These are phyloP conservation scores for Nymphalis io DNA, from an alignment of 1,140 invertebrate genomes.

Conservation along the genomic window DNA sequence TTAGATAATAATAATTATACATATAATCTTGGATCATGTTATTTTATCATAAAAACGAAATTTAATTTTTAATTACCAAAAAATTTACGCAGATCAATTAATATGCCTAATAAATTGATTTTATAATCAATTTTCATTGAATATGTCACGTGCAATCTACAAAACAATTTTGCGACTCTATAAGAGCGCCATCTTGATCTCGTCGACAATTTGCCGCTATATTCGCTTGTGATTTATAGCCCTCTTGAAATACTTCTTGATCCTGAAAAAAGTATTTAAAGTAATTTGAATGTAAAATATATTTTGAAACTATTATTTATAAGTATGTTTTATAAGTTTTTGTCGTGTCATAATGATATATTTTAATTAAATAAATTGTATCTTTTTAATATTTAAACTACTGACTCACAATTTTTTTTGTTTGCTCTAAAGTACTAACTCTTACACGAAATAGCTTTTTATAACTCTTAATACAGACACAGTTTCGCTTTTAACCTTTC, in stretches of 20 bases:
- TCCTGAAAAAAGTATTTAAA: slow-evolving; percentile 5
- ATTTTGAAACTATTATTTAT: background rate
- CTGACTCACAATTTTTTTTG: too few relatives aligned
- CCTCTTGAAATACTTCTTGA: background rate
- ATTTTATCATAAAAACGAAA: too few relatives aligned
- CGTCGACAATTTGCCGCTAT: slow-evolving; percentile 19
- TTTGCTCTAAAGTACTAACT: too few relatives aligned
- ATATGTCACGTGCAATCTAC: slow-evolving; percentile 39
- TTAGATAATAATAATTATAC: too few relatives aligned
- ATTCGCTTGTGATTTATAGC: slow-evolving; percentile 16
- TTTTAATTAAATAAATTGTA: too few relatives aligned
- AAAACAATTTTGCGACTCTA: slow-evolving; percentile 40
- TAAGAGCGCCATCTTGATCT: slow-evolving; percentile 24
- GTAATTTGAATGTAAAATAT: background rate
- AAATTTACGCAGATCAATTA: too few relatives aligned
- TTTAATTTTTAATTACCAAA: too few relatives aligned
- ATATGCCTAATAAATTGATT: too few relatives aligned
- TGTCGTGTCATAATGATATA: too few relatives aligned
- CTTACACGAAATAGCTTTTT: background rate
- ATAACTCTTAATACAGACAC: slow-evolving; percentile 26
- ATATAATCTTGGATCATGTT: too few relatives aligned
- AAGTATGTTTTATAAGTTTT: background rate
- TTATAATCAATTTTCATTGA: slow-evolving; percentile 14
- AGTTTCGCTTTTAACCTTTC: slow-evolving; percentile 29
- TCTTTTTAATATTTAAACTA: too few relatives aligned